A percentile compares a stretch with the other conserved stretches of the same genome.
Evolutionary conservation across 2,797 vertebrate genomes (phyloP).

Genomic region (Cephalopachus bancanus): DNA sequence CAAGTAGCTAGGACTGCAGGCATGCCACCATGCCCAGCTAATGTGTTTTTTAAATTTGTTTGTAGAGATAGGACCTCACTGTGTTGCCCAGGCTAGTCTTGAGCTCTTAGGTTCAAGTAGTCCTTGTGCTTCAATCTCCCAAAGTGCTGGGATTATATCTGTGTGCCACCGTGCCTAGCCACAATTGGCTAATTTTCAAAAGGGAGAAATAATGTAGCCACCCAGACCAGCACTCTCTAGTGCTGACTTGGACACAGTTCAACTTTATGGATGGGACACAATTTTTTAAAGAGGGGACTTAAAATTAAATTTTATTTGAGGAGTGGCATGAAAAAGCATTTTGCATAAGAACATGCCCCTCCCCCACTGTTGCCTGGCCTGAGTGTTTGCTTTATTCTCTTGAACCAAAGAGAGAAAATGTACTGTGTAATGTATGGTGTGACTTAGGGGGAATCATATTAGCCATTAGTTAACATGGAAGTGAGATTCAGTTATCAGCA

Average conservation of each 20-base stretch:
- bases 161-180: too few relatives aligned
- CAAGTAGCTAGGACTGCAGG: too few relatives aligned
- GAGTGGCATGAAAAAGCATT: too few relatives aligned
- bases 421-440: rapidly evolving
- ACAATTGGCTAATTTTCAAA: background rate
- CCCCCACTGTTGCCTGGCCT: too few relatives aligned
- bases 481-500: background rate
- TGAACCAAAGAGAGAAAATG: too few relatives aligned
- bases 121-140: too few relatives aligned
- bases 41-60: too few relatives aligned
- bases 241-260: rapidly evolving
- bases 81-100: too few relatives aligned
- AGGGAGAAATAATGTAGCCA: background rate
- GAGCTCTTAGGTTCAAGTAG: too few relatives aligned
- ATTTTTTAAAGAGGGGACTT: background rate
- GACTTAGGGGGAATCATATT: background rate
- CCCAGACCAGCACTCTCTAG: background rate
- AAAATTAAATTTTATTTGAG: background rate
- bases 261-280: rapidly evolving
- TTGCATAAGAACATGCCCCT: background rate
- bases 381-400: rapidly evolving
- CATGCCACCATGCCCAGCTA: too few relatives aligned
- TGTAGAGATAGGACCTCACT: too few relatives aligned
- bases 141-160: too few relatives aligned
- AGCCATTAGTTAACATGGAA: background rate